Base-by-base conservation (phyloP, 2,797 vertebrate genomes). In the Peromyscus nudipes region DNA sequence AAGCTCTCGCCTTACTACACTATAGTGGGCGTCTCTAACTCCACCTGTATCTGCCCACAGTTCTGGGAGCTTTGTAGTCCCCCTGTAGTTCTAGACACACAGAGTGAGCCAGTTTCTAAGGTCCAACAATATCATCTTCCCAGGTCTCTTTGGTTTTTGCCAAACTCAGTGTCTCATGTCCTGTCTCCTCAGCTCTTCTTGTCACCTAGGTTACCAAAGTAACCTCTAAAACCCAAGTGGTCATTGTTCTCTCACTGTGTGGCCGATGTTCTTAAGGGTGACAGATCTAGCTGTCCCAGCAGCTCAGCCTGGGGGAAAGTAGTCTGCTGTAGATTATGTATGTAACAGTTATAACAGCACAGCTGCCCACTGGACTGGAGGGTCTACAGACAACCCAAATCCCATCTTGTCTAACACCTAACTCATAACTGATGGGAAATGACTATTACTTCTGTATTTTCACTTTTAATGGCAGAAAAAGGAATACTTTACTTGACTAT, bases 401-500 rank as follows among this genome's bases (percentile, higher is more conserved):
- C 21, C 46, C 34, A 3, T 62, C 77, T n/a, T n/a, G 10, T n/a
- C 60, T 57, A 76, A 65, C 2, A 60, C 60, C 12, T 71, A 40
- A 25, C 17, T 19, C 8, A 1, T 49, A 34, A 73, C 7, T n/a
- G 29, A 9, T 17, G 3, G 16, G 12, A 1, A 43, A 1, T n/a
- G 40, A 84, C 40, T 14, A 65, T 29, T 14, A 62, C 37, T 69
- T 65, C n/a, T 91, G 52, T 69, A 17, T 83, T 37, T 95, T 81
- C 49, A 83, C 9, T 34, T 73, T 79, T 52, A 69, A 92, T 62
- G 49, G 6, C 62, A 93, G 40, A 34, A 55, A 90, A 90, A 31
- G 46, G 12, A 89, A 91, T 13, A 81, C 77, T 91, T 81, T 73
- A 92, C n/a, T 49, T 67, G 6, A 79, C 90, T 8, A 71, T 81